Evolutionary conservation across 2,797 vertebrate species (phyloP), one percentile per base, ranked within the genome.

Genomic region (Odontamblyopus lacepedii): DNA sequence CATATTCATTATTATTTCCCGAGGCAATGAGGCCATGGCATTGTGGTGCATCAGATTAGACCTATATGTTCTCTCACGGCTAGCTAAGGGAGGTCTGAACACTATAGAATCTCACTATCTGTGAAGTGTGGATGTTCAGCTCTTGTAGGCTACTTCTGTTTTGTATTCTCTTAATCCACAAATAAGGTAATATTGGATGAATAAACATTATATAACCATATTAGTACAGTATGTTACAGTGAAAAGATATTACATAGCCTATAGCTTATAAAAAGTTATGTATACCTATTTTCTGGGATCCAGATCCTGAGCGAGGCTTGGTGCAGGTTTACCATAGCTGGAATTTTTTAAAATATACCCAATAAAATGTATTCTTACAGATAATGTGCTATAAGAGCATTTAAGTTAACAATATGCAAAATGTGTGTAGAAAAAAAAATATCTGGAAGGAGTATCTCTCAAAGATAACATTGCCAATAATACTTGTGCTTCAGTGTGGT

Each of bases 1-100:
- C 95, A 96, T 96, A 97, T 96, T 97, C 96, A 95, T 96, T 94
- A 95, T 95, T 95, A 93, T 96, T 96, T 96, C 96, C 96, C 63
- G 93, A 93, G 96, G 97, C 96, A 79, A 89, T 93, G 69, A 69
- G 74, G 73, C 83, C 12, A 91, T 19, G 89, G 89, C 85, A 85
- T 90, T 93, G 92, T 87, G 83, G 93, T 89, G 91, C 91, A 89
- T 95, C 79, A 72, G 72, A 79, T 75, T 71, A 38, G 63, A 92
- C 94, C 55, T 51, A 92, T 93, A 62, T 74, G 91, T 93, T 95
- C 94, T 95, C 94, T 90, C 93, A 95, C 92, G 90, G 92, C 92
- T 88, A 89, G 72, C 62, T 73, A 83, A 66, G 76, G 81, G 78
- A 79, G 80, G 73, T 51, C 59, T 70, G 67, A 65, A 53, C 9